Percentiles rank a stretch among this genome's conserved stretches.
Conservation (phyloP, 2,797 vertebrate species). For the Danio tinwini region DNA sequence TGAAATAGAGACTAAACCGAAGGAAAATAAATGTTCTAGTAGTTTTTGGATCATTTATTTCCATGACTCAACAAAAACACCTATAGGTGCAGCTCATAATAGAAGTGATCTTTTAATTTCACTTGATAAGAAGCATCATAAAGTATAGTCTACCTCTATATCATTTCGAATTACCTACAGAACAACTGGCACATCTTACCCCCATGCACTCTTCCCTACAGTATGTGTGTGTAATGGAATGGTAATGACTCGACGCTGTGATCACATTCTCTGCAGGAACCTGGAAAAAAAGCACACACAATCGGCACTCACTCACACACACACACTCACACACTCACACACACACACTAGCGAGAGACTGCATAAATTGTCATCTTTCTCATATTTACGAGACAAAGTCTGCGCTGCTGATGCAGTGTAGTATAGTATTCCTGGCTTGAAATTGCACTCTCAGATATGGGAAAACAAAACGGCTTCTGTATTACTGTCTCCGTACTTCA, state of each 20-base stretch:
- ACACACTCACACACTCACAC: conserved; percentile 71
- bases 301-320: conserved; percentile 76
- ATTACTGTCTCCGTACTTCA: conserved; percentile 59
- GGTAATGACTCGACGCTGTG: conserved; percentile 73
- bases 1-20: no score
- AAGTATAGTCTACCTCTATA: background rate
- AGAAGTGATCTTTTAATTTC: background rate
- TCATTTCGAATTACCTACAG: background rate
- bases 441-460: conserved; percentile 75
- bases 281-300: conserved; percentile 69
- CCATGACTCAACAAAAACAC: no score
- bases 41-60: no score
- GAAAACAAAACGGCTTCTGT: conserved; percentile 62
- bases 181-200: background rate
- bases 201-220: conserved; percentile 54
- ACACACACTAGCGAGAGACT: conserved; percentile 78
- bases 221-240: conserved; percentile 78
- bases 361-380: conserved; percentile 81
- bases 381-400: conserved; percentile 69
- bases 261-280: conserved; percentile 80
- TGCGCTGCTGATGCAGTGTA: conserved; percentile 66
- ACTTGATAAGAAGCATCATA: background rate
- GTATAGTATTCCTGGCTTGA: conserved; percentile 76
- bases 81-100: background rate
- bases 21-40: no score